phyloP scores from a whole-genome alignment of 1,140 invertebrate genomes.

The Hylyphantes graminicola region DNA sequence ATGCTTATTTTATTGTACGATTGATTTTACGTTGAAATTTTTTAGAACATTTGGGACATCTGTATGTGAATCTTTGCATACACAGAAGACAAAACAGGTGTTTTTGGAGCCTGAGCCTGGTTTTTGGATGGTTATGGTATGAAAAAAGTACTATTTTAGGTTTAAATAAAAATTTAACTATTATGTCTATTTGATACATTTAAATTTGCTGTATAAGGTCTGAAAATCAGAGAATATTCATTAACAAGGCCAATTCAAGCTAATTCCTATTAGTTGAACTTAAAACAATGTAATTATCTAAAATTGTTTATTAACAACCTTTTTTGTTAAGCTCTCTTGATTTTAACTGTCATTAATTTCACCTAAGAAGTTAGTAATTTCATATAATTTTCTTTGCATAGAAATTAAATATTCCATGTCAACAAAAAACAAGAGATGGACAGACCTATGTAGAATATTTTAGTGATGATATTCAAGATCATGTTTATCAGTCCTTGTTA shows the following conservation, averaged over 20 bases:
- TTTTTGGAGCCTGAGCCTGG: slow-evolving; percentile 86
- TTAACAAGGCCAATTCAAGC: not conserved
- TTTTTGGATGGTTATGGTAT: slow-evolving; percentile 93
- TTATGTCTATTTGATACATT: not conserved
- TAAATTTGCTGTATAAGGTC: not conserved
- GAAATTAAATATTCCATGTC: slow-evolving; percentile 78
- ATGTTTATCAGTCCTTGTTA: slow-evolving; percentile 79
- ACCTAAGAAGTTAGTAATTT: no score
- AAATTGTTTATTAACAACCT: no score
- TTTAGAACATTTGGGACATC: slow-evolving; percentile 85
- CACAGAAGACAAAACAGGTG: slow-evolving; percentile 86
- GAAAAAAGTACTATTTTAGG: slow-evolving; percentile 7
- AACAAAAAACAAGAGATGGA: slow-evolving; percentile 77
- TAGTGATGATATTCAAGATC: slow-evolving; percentile 81
- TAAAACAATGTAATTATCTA: slow-evolving; percentile 2
- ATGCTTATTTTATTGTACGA: no score
- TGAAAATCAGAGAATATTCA: not conserved
- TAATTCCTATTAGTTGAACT: not conserved
- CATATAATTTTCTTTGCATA: slow-evolving; percentile 65
- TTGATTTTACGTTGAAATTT: slow-evolving; percentile 1
- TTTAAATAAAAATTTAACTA: not conserved
- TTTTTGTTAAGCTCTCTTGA: no score
- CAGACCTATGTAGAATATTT: slow-evolving; percentile 77
- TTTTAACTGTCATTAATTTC: no score
- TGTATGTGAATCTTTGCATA: slow-evolving; percentile 85